phyloP scores from a whole-genome alignment of 2,797 vertebrate genomes.

The Thaleichthys pacificus region DNA sequence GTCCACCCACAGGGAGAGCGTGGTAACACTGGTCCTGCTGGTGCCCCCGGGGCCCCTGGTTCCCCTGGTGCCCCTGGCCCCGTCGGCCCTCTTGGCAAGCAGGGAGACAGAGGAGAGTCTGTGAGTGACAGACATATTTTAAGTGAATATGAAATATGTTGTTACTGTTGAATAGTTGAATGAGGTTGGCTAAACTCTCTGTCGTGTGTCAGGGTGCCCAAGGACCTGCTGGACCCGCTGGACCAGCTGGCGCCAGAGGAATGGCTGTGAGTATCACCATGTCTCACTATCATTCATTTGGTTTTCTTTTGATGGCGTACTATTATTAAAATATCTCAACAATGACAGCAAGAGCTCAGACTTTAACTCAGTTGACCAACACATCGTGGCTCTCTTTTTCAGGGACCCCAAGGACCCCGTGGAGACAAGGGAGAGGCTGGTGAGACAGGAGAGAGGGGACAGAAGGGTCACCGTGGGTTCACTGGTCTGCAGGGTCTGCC shows the following conservation, averaged over 20 bases:
- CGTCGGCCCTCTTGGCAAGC: constrained; percentile 92
- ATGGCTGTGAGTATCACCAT: constrained; percentile 83
- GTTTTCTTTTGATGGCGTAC: neutral
- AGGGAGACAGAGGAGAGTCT: constrained; percentile 93
- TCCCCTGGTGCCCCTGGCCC: constrained; percentile 86
- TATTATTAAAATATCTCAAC: no score
- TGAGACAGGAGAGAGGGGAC: constrained; percentile 90
- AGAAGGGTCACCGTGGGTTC: constrained; percentile 97
- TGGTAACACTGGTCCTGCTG: constrained; percentile 87
- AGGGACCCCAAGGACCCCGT: constrained; percentile 96
- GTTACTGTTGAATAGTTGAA: neutral
- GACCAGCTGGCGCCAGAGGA: constrained; percentile 88
- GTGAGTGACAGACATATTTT: constrained; percentile 73
- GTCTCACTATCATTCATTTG: neutral
- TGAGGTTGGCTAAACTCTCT: constrained; percentile 22
- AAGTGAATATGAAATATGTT: neutral
- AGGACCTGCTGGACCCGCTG: constrained; percentile 90
- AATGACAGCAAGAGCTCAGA: neutral
- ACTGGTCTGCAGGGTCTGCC: constrained; percentile 97
- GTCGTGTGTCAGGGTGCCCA: constrained; percentile 83
- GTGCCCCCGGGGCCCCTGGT: constrained; percentile 88
- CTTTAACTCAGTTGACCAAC: constrained; percentile 10
- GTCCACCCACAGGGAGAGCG: constrained; percentile 89
- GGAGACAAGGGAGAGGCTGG: constrained; percentile 96
- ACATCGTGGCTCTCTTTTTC: constrained; percentile 15